Conservation (phyloP, 2,888 invertebrate species). For the Ptycholaimellus sp. region DNA sequence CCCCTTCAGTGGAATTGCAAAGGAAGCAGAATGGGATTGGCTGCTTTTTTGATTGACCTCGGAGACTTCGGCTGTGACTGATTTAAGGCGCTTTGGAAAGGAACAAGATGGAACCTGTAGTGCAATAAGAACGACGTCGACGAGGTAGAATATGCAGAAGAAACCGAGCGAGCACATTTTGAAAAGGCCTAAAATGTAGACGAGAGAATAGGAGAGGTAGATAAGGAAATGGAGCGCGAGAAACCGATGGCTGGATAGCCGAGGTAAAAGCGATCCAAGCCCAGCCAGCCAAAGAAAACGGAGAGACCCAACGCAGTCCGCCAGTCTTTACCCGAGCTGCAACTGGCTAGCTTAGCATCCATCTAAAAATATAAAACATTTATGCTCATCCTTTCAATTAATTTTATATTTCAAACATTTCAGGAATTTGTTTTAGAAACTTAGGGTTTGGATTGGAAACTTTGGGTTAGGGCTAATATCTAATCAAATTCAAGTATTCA, state of each 20-base stretch:
- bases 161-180: constrained; percentile 88
- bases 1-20: too few species aligned
- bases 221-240: constrained; percentile 1
- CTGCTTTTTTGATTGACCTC: too few species aligned
- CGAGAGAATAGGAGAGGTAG: not conserved
- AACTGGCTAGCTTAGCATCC: constrained; percentile 12
- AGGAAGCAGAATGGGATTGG: too few species aligned
- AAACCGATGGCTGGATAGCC: constrained; percentile 74
- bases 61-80: not conserved
- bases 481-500: too few species aligned
- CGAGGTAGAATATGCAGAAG: constrained; percentile 62
- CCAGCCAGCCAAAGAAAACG: constrained; percentile 91
- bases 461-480: too few species aligned
- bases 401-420: too few species aligned
- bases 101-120: constrained; percentile 37
- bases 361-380: too few species aligned
- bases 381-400: too few species aligned
- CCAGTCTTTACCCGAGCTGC: constrained; percentile 9
- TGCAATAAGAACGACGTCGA: constrained; percentile 83
- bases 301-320: constrained; percentile 53
- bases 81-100: not conserved
- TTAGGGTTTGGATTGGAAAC: too few species aligned
- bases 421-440: too few species aligned
- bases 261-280: constrained; percentile 84
- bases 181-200: constrained; percentile 38